Conservation (phyloP, 2,797 vertebrate species). For the Sylvia borin region DNA sequence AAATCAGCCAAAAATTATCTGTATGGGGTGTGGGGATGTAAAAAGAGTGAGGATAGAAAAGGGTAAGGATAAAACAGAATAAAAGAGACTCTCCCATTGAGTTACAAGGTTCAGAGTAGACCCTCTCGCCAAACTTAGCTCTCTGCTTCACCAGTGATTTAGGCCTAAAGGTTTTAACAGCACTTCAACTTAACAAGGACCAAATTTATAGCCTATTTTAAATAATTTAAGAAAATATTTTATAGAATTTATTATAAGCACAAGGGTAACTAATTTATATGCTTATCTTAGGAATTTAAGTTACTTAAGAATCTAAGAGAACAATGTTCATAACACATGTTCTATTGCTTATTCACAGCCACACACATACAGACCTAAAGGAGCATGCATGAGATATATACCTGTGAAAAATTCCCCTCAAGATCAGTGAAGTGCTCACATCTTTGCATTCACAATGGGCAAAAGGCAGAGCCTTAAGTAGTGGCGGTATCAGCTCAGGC, state of each 20-base stretch:
- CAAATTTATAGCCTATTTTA: neutral
- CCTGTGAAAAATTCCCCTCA: neutral
- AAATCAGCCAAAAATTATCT: neutral
- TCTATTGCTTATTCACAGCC: neutral
- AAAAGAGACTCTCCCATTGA: neutral
- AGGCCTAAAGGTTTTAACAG: neutral
- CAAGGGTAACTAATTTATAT: neutral
- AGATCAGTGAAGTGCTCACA: neutral
- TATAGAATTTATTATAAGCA: neutral
- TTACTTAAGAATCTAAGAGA: neutral
- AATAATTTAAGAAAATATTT: neutral
- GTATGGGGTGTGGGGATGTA: neutral
- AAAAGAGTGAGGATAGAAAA: neutral
- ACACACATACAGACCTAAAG: neutral
- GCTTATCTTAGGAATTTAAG: neutral
- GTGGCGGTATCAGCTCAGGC: neutral
- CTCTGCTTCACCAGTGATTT: neutral
- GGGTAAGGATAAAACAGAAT: neutral
- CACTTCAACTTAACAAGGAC: neutral
- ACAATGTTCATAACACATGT: neutral
- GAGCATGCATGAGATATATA: neutral
- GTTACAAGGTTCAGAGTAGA: neutral
- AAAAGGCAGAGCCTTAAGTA: neutral
- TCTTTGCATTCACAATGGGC: rapidly evolving
- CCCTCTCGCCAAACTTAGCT: neutral